These are phyloP conservation scores for Diarsia rubi DNA, from an alignment of 2,888 invertebrate genomes.

Conservation along the genomic window DNA sequence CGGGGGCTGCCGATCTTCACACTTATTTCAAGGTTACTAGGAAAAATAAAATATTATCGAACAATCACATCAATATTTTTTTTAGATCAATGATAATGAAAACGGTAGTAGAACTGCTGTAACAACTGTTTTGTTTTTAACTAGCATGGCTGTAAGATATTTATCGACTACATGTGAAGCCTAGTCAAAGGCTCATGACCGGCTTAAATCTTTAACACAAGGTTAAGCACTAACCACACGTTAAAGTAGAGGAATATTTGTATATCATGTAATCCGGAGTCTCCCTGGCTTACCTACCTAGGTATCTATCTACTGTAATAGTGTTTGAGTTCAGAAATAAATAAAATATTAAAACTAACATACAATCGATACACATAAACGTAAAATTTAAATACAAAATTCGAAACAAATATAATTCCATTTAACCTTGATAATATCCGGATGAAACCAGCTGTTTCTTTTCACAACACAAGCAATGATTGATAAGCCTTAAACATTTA, in stretches of 20 bases:
- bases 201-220: too few relatives aligned
- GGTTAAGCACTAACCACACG: too few relatives aligned
- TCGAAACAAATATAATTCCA: neutral
- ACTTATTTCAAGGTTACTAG: neutral
- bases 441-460: slow-evolving; percentile 14
- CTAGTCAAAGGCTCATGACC: too few relatives aligned
- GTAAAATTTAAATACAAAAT: neutral
- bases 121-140: too few relatives aligned
- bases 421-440: neutral
- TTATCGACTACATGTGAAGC: too few relatives aligned
- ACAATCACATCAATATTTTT: neutral
- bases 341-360: neutral
- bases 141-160: too few relatives aligned
- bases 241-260: too few relatives aligned
- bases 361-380: neutral
- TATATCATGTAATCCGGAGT: neutral
- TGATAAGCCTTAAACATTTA: neutral
- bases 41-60: neutral
- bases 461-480: slow-evolving; percentile 18
- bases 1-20: neutral
- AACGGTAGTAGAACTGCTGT: neutral
- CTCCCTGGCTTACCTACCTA: neutral
- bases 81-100: neutral
- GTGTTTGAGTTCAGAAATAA: neutral
- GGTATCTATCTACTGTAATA: neutral